These are phyloP conservation scores for Amphiprion clarkii DNA, from an alignment of 2,797 vertebrate species.

Conservation along the genomic window DNA sequence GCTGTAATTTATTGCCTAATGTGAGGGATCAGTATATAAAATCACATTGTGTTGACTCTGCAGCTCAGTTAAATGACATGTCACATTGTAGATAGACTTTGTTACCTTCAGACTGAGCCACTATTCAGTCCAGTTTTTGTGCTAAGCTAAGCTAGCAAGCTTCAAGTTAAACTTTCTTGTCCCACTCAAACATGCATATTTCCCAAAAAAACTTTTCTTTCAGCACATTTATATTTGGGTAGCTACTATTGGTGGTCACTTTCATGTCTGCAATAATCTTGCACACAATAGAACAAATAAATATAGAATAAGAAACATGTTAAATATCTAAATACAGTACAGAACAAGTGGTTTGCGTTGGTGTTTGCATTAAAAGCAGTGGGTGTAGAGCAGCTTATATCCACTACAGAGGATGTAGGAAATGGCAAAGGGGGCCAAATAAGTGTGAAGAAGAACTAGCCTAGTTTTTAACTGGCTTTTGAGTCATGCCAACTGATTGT, in stretches of 20 bases:
- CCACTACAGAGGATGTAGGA: slow-evolving; percentile 28
- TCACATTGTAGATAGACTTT: no score
- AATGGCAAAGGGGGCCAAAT: slow-evolving; percentile 29
- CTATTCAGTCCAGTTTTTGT: no score
- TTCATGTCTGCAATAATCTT: neutral
- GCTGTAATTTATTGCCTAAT: no score
- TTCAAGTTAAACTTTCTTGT: no score
- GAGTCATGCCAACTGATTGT: slow-evolving; percentile 38
- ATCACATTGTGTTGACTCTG: no score
- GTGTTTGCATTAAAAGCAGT: neutral
- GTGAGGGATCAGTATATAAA: no score
- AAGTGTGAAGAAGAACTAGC: slow-evolving; percentile 37
- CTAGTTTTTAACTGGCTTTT: slow-evolving; percentile 46
- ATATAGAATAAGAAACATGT: neutral
- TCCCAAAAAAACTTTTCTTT: neutral
- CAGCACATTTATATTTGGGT: neutral
- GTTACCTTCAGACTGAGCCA: no score
- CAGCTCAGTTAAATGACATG: no score
- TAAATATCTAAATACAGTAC: slow-evolving; percentile 9
- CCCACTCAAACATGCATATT: neutral
- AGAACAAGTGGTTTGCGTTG: neutral
- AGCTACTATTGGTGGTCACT: neutral
- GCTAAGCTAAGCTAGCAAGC: no score
- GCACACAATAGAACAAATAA: slow-evolving; percentile 4
- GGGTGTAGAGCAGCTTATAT: slow-evolving; percentile 7